Evolutionary conservation across 1,140 invertebrate species (phyloP), one percentile per base, ranked within the genome.

Genomic region (Eumeta japonica): DNA sequence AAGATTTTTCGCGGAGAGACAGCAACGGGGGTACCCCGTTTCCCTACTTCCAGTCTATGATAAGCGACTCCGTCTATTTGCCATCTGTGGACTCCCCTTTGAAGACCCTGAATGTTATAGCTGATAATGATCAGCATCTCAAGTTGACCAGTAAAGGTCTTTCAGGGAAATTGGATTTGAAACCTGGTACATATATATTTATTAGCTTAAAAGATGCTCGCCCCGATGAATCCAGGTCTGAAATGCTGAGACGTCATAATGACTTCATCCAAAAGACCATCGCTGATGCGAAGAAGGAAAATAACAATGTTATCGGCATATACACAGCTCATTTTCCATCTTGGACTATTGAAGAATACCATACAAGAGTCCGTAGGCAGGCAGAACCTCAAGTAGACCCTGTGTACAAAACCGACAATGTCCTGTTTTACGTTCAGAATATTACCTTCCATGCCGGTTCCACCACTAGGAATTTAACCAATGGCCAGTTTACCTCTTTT

Each of bases 1-100:
- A 77, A 50, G 75, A 77, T 61, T 64, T 75, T 37, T 70, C 64
- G 14, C 41, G 43, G 13, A 73, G 62, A 54, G 59, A 62, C 31
- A 42, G 33, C 0, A 53, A 64, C 3, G 68, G 68, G 7, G 52
- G 59, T n/a, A 58, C 58, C 0, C 50, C 65, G 0, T 74, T 64
- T 41, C 58, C 60, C 0, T 67, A 63, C 36, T 48, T 75, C 17
- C 59, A 59, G 10, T 37, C 54, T 5, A 62, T 62, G 14, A 51
- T 71, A 2, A 46, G 47, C 1, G 43, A 60, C 10, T 54, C 61
- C 1, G 24, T 53, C 0, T 68, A 72, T 35, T 32, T 68, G 19
- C 66, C 72, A 2, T 51, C 59, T 1, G 70, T 74, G 3, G 45
- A 64, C 3, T 50, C 61, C n/a, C 40, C 68, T 0, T n/a, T 73